Percentiles rank a stretch among this genome's conserved stretches.
Conservation (phyloP, 2,888 invertebrate species). For the Rhimphoctona megacephalus region DNA sequence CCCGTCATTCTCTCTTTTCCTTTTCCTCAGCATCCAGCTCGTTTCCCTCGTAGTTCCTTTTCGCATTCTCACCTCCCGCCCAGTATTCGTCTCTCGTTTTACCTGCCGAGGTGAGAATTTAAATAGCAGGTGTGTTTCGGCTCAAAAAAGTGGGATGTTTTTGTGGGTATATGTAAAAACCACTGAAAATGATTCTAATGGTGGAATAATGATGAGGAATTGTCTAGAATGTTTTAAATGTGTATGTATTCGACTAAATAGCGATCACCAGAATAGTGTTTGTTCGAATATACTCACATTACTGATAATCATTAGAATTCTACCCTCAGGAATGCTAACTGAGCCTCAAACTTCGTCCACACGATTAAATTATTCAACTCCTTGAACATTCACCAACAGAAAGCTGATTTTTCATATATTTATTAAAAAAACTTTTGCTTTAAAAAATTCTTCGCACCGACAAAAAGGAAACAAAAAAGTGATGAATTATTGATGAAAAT, state of each 20-base stretch:
- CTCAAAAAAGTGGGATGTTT: background rate
- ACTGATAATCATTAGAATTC: background rate
- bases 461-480: slow-evolving; percentile 8
- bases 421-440: slow-evolving; percentile 11
- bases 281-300: background rate
- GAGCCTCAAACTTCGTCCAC: no score
- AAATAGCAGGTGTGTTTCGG: slow-evolving; percentile 31
- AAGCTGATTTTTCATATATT: background rate
- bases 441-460: slow-evolving; percentile 2
- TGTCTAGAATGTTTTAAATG: background rate
- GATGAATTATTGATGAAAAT: slow-evolving; percentile 54
- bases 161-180: background rate
- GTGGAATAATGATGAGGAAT: background rate
- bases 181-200: slow-evolving; percentile 2
- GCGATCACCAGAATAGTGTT: background rate
- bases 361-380: no score
- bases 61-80: slow-evolving; percentile 4
- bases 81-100: slow-evolving; percentile 6
- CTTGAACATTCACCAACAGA: background rate
- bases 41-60: slow-evolving; percentile 22
- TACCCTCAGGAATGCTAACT: background rate
- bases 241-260: background rate
- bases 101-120: slow-evolving; percentile 32
- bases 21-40: slow-evolving; percentile 47
- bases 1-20: slow-evolving; percentile 62